Base-by-base conservation (phyloP, 2,888 invertebrate species). In the Muscina levida region DNA sequence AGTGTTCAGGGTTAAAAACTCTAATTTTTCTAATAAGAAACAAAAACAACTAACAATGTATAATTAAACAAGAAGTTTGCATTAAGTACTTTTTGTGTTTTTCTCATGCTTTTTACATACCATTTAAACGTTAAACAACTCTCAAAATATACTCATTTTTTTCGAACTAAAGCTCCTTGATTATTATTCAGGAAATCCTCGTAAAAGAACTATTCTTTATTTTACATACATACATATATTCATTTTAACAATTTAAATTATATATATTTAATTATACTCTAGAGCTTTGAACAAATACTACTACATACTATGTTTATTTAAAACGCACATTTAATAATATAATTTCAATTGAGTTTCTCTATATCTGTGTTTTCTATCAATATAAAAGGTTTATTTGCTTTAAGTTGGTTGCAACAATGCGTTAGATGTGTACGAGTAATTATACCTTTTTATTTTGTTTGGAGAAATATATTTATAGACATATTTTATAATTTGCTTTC, bases 1-100 rank as follows among this genome's bases (percentile, higher is more conserved):
- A 56, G 68, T 42, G 53, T 39, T 53, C 53, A 56, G 42, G 68
- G 39, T 68, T 68, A 39, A 22, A 68, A 62, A 53, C 22, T 53
- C 68, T 56, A 51, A 62, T 44, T 44, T 62, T 39, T 44, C 42
- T n/a, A 65, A 24, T n/a, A 42, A 22, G 42, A 39, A 68, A 39
- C 39, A 42, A 68, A 39, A 51, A 24, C 37, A 48, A 37, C 46
- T 13, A 46, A 51, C 10, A 44, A 11, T 62, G 42, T 19, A n/a
- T n/a, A n/a, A n/a, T n/a, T n/a, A n/a, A n/a, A n/a, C n/a, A n/a
- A n/a, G n/a, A n/a, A n/a, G 11, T 44, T 62, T 62, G 15, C 44
- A 22, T 48, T 48, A 48, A 19, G 3, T 53, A 3, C 22, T 24
- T 22, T 44, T 44, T 13, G 2, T 24, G 24, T 22, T 13, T 22